These are phyloP conservation scores for Pseudeuparius sepicola DNA, from an alignment of 2,888 invertebrate genomes.

Conservation along the genomic window DNA sequence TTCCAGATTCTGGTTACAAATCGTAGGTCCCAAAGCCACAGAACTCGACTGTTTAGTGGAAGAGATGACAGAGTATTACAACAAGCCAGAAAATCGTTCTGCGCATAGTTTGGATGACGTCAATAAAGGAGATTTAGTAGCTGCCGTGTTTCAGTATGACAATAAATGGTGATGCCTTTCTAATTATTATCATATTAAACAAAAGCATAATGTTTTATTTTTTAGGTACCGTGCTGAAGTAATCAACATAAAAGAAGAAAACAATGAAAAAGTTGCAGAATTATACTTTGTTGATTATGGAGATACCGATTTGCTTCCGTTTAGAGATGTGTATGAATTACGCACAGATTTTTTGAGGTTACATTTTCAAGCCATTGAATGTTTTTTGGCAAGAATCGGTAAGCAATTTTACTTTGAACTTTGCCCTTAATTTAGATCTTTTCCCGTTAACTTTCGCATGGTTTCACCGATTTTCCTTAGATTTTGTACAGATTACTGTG, in stretches of 20 bases:
- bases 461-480: too few species aligned
- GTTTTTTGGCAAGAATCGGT: conserved; percentile 66
- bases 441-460: too few species aligned
- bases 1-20: conserved; percentile 76
- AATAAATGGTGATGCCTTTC: conserved; percentile 58
- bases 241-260: conserved; percentile 51
- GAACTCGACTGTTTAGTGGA: conserved; percentile 70
- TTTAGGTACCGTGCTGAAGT: conserved; percentile 50
- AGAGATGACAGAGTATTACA: conserved; percentile 76
- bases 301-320: conserved; percentile 60
- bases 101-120: conserved; percentile 47
- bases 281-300: conserved; percentile 85
- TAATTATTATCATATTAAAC: not conserved
- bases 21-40: conserved; percentile 59
- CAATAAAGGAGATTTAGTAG: conserved; percentile 69
- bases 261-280: conserved; percentile 51
- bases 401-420: too few species aligned
- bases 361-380: conserved; percentile 79
- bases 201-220: too few species aligned
- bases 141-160: conserved; percentile 73
- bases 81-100: conserved; percentile 50
- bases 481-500: too few species aligned
- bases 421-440: too few species aligned
- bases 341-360: conserved; percentile 65
- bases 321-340: conserved; percentile 59